These are phyloP conservation scores for Pterostichus madidus DNA, from an alignment of 2,888 invertebrate genomes.

Conservation along the genomic window DNA sequence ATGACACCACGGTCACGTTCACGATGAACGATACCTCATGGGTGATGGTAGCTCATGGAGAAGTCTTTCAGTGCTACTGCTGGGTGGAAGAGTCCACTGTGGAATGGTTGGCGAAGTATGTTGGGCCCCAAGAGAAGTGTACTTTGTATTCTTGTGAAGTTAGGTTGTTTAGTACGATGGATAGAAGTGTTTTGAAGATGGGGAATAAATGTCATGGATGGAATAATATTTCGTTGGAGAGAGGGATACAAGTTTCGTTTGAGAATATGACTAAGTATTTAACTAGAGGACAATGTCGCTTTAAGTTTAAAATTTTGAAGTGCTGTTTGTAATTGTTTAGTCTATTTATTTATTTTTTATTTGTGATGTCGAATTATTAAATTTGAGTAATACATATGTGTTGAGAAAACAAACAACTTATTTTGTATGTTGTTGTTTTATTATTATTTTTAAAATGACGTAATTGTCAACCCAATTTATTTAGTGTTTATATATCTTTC, in stretches of 20 bases:
- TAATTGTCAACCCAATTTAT: too few species aligned
- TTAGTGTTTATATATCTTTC: too few species aligned
- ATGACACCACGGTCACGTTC: constrained; percentile 7
- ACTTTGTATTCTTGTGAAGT: constrained; percentile 41
- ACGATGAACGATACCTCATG: constrained; percentile 37
- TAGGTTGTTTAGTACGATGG: constrained; percentile 14
- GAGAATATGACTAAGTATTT: constrained; percentile 32
- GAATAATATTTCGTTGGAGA: constrained; percentile 57
- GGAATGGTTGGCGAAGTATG: constrained; percentile 57
- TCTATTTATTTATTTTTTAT: not conserved
- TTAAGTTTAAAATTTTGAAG: constrained; percentile 38
- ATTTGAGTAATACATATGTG: too few species aligned
- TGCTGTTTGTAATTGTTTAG: not conserved
- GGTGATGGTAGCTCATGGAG: constrained; percentile 49
- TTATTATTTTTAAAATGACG: too few species aligned
- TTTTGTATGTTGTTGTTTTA: too few species aligned
- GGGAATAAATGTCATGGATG: constrained; percentile 44
- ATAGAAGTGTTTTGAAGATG: constrained; percentile 13
- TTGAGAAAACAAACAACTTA: too few species aligned
- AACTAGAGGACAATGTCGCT: constrained; percentile 1
- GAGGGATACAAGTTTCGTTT: constrained; percentile 30
- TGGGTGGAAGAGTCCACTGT: constrained; percentile 44
- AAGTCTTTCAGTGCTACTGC: constrained; percentile 46
- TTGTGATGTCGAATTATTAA: not conserved
- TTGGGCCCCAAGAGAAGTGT: constrained; percentile 47